Evolutionary conservation across 2,888 invertebrate species (phyloP).

Genomic region (Linnaemya tessellans): DNA sequence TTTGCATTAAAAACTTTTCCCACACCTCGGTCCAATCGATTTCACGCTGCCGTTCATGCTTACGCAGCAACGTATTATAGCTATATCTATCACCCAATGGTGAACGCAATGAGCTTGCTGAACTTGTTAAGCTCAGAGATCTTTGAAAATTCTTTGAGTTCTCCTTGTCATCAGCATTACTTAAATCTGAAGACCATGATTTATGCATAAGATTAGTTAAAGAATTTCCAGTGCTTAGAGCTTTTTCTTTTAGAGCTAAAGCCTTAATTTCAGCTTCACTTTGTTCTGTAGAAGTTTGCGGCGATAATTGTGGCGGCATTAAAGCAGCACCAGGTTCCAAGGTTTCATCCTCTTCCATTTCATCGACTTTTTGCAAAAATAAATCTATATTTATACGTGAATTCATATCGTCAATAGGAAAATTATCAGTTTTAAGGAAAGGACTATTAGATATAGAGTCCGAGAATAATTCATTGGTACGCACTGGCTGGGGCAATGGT

Average conservation of each 20-base stretch:
- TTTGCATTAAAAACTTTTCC: slow-evolving; percentile 79
- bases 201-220: slow-evolving; percentile 81
- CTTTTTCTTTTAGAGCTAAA: slow-evolving; percentile 35
- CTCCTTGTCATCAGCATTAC: slow-evolving; percentile 63
- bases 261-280: slow-evolving; percentile 33
- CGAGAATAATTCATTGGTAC: slow-evolving; percentile 81
- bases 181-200: slow-evolving; percentile 80
- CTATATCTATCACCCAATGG: slow-evolving; percentile 80
- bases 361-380: slow-evolving; percentile 83
- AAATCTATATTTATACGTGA: slow-evolving; percentile 80
- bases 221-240: slow-evolving; percentile 78
- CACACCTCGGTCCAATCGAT: slow-evolving; percentile 85
- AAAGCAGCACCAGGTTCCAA: slow-evolving; percentile 19
- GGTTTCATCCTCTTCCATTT: slow-evolving; percentile 84
- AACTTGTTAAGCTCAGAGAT: slow-evolving; percentile 80
- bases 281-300: slow-evolving; percentile 2
- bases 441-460: slow-evolving; percentile 83
- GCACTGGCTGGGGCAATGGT: slow-evolving; percentile 81
- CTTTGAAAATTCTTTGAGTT: slow-evolving; percentile 75
- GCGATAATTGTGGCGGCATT: background rate
- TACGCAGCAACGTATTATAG: slow-evolving; percentile 81
- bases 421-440: slow-evolving; percentile 80
- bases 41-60: slow-evolving; percentile 80
- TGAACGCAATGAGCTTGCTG: slow-evolving; percentile 78
- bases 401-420: slow-evolving; percentile 77